phyloP scores from a whole-genome alignment of 2,888 invertebrate species.

The Autographa pulchrina region DNA sequence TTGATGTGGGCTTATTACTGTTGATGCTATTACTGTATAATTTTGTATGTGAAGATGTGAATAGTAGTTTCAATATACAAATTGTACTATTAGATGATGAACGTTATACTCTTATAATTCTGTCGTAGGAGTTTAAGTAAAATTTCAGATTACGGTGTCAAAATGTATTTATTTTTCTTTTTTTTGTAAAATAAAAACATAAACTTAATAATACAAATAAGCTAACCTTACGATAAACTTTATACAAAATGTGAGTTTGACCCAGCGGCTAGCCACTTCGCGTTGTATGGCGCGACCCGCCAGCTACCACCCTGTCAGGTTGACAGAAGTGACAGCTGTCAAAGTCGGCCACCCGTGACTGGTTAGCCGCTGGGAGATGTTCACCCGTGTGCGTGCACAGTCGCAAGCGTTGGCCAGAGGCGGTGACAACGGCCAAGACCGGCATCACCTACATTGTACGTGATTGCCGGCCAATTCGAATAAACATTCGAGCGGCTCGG shows the following conservation, averaged over 20 bases:
- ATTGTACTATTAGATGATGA: not conserved
- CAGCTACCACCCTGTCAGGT: conserved; percentile 58
- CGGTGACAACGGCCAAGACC: conserved; percentile 71
- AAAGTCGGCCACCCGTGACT: conserved; percentile 71
- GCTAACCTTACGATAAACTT: conserved; percentile 86
- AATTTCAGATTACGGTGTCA: conserved; percentile 81
- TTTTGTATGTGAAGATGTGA: not conserved
- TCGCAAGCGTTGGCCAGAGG: conserved; percentile 85
- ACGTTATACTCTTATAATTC: not conserved
- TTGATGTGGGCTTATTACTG: conserved; percentile 22
- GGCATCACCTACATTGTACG: conserved; percentile 88
- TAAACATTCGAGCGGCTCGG: conserved; percentile 78
- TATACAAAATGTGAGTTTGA: conserved; percentile 85
- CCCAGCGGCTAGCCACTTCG: conserved; percentile 85
- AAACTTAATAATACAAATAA: conserved; percentile 82
- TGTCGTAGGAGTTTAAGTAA: conserved; percentile 16
- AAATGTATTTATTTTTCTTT: conserved; percentile 88
- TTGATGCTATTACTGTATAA: conserved; percentile 14
- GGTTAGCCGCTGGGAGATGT: conserved; percentile 78
- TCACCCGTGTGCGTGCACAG: conserved; percentile 87
- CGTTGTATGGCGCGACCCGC: conserved; percentile 47
- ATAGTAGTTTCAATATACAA: not conserved
- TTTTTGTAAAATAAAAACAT: conserved; percentile 85
- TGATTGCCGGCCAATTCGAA: conserved; percentile 76
- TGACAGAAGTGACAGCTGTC: conserved; percentile 54